Evolutionary conservation across 2,888 invertebrate genomes (phyloP).

Genomic region (Polietes domitor): DNA sequence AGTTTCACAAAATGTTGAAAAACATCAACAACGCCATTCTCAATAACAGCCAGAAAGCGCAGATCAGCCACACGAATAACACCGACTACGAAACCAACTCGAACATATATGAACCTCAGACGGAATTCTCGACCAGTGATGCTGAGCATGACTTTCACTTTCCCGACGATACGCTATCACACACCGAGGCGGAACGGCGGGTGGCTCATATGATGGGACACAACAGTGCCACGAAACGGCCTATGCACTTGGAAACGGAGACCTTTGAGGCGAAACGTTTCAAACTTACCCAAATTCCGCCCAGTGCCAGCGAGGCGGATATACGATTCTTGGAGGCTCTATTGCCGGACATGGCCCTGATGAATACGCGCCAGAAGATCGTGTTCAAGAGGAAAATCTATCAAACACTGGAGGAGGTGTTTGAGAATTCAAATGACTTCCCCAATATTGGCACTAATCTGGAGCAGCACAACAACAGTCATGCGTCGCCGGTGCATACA

Average conservation of each 20-base stretch:
- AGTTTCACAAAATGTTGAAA: slow-evolving; percentile 48
- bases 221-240: slow-evolving; percentile 29
- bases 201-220: slow-evolving; percentile 29
- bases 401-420: slow-evolving; percentile 69
- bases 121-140: slow-evolving; percentile 58
- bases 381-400: slow-evolving; percentile 71
- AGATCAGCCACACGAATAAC: slow-evolving; percentile 31
- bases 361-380: slow-evolving; percentile 72
- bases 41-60: not conserved
- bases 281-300: slow-evolving; percentile 19
- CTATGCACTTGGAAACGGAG: slow-evolving; percentile 57
- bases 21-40: slow-evolving; percentile 2
- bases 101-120: slow-evolving; percentile 58
- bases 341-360: slow-evolving; percentile 70
- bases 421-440: slow-evolving; percentile 69
- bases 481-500: not conserved
- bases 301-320: slow-evolving; percentile 62
- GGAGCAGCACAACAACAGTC: not conserved
- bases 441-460: slow-evolving; percentile 61
- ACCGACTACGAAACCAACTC: slow-evolving; percentile 68
- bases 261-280: slow-evolving; percentile 50
- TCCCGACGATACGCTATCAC: slow-evolving; percentile 35
- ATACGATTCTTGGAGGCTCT: slow-evolving; percentile 68
- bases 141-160: slow-evolving; percentile 57
- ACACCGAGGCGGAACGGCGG: slow-evolving; percentile 29